Base-by-base conservation (phyloP, 2,888 invertebrate species). In the Dynastes hyllus region DNA sequence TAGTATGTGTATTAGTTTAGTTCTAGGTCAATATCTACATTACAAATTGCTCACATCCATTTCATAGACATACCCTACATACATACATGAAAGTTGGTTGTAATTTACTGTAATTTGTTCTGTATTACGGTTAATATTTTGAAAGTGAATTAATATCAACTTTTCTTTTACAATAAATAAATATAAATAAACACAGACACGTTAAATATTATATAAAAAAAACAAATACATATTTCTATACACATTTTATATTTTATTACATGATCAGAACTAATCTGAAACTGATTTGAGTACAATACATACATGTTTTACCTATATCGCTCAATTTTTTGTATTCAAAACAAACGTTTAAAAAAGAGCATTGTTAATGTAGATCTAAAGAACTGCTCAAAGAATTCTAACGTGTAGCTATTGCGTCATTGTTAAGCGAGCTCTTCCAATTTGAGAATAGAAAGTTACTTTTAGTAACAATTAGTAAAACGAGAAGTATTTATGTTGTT, bases 381-480 rank as follows among this genome's bases (percentile, higher is more conserved):
- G 27, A 16, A 16, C 22, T 58, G 8, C 5, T 1, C 8, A 22
- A 22, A 8, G n/a, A 58, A 58, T n/a, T 22, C 55, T 5, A 37
- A 22, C 55, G 22, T 45, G 11, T 2, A 58, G 1, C 22, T 3
- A 40, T 66, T 66, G 40, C 37, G 40, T 40, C 40, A 66, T 4
- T 5, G 22, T 58, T 66, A 66, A 66, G 9, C 13, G 16, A 66
- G n/a, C 9, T 58, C 40, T 45, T 66, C 66, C 40, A 66, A 3
- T 66, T 66, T 66, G 66, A 66, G 32, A 37, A 37, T 66, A 66
- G 66, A 66, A 66, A 66, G 66, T 66, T 32, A 32, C 63, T 32
- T 65, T 66, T 37, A 66, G 16, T 66, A 66, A 37, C 40, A 66
- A 66, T 66, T 66, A 66, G 55, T 16, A 27, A 58, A 5, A 9